Percentiles rank a stretch among this genome's conserved stretches.
Conservation (phyloP, 2,888 invertebrate genomes). For the Steinernema scapterisci region DNA sequence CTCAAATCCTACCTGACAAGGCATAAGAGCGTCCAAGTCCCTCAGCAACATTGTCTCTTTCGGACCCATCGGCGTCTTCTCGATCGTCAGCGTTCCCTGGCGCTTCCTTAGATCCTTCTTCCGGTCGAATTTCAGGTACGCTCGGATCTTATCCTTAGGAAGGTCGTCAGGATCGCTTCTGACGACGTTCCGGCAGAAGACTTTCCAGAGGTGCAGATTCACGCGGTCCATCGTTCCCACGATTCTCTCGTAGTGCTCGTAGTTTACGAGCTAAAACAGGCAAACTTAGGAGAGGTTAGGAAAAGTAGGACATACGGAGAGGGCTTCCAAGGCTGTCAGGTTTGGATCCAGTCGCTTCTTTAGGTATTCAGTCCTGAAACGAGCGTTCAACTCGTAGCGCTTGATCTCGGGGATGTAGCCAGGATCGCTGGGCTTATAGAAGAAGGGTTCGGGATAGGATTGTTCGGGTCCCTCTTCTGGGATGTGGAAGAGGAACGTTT, state of each 20-base stretch:
- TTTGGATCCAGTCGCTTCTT: neutral
- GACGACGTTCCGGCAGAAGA: neutral
- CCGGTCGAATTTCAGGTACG: neutral
- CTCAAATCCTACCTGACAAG: neutral
- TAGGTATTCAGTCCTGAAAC: neutral
- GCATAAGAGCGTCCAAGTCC: neutral
- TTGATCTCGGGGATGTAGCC: neutral
- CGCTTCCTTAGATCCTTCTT: neutral
- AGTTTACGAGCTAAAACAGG: neutral
- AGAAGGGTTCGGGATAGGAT: neutral
- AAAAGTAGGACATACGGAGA: too few relatives aligned
- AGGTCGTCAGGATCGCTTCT: neutral
- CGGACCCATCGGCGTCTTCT: neutral
- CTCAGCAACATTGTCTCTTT: neutral
- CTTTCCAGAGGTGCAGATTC: neutral
- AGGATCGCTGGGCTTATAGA: neutral
- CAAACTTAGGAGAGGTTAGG: too few relatives aligned
- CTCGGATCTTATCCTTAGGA: neutral
- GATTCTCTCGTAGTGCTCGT: neutral
- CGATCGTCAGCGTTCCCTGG: neutral
- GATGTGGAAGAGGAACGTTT: neutral
- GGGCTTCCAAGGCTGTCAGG: neutral
- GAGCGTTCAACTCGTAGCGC: neutral
- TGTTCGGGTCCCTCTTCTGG: neutral
- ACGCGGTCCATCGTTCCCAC: neutral